A percentile compares a stretch with the other conserved stretches of the same genome.
Conservation (phyloP, 2,113 vertebrate genomes). For the Amia ocellicauda region DNA sequence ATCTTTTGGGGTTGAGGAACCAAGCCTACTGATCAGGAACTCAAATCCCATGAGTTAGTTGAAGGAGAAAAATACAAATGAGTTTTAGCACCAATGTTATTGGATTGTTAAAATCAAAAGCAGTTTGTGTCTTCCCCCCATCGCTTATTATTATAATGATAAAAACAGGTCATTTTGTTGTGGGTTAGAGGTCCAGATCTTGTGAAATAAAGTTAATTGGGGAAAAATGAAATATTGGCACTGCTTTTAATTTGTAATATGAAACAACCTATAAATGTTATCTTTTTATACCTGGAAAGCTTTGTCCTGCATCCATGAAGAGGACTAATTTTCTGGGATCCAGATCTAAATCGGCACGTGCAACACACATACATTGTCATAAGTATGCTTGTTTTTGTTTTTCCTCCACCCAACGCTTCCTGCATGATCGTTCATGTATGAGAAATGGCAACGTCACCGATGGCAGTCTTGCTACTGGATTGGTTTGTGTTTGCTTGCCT, state of each 20-base stretch:
- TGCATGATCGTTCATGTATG: not conserved
- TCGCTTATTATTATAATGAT: not conserved
- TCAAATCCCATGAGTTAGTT: constrained; percentile 21
- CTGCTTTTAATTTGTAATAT: constrained; percentile 33
- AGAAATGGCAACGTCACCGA: not conserved
- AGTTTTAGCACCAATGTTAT: constrained; percentile 6
- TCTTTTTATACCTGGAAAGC: constrained; percentile 61
- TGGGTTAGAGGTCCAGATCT: constrained; percentile 34
- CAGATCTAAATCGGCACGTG: constrained; percentile 45
- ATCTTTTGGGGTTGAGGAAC: constrained; percentile 19
- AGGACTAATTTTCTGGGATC: constrained; percentile 27
- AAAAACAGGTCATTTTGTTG: constrained; percentile 42
- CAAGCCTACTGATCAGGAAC: constrained; percentile 18
- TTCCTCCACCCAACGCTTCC: too few species aligned
- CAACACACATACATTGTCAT: not conserved
- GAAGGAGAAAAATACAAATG: constrained; percentile 25
- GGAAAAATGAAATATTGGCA: constrained; percentile 33
- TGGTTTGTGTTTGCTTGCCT: not conserved
- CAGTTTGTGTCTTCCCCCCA: not conserved
- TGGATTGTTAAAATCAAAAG: constrained; percentile 2
- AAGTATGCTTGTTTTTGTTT: not conserved
- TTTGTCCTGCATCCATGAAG: constrained; percentile 46
- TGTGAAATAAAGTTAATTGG: not conserved
- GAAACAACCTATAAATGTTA: constrained; percentile 42
- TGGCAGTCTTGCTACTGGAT: not conserved